Evolutionary conservation across 2,113 vertebrate genomes (phyloP).

Genomic region (Theropithecus gelada): DNA sequence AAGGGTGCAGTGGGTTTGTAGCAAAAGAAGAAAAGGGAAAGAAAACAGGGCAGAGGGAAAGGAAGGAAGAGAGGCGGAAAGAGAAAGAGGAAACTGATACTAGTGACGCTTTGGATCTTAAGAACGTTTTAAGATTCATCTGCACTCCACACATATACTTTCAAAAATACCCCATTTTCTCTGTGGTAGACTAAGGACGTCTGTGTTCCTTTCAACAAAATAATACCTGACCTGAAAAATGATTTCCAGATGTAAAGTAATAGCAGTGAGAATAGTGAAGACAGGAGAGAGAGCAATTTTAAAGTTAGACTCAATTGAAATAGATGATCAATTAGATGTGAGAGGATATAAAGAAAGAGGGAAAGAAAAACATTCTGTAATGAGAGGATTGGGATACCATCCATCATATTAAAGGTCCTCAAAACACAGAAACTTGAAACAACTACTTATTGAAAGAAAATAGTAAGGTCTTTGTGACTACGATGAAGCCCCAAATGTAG

Average conservation of each 20-base stretch:
- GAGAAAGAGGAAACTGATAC: background rate
- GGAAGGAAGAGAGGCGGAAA: background rate
- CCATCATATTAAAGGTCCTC: background rate
- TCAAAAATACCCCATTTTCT: background rate
- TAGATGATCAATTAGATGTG: conserved; percentile 17
- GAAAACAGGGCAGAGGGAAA: background rate
- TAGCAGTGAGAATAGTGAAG: background rate
- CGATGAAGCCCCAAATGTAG: background rate
- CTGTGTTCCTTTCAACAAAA: background rate
- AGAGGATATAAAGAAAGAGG: background rate
- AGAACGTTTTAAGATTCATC: background rate
- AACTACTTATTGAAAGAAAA: background rate
- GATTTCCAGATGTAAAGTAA: background rate
- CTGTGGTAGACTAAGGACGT: background rate
- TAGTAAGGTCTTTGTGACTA: background rate
- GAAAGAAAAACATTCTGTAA: conserved; percentile 30
- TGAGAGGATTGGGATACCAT: background rate
- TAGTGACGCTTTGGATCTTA: background rate
- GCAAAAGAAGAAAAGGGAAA: background rate
- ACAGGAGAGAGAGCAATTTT: conserved; percentile 12
- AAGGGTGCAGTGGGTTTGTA: background rate
- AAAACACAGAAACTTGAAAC: conserved; percentile 28
- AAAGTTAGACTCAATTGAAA: conserved; percentile 17
- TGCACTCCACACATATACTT: background rate
- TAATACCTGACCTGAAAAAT: background rate